Evolutionary conservation across 2,888 invertebrate genomes (phyloP).

Genomic region (Coecobrya sp.): DNA sequence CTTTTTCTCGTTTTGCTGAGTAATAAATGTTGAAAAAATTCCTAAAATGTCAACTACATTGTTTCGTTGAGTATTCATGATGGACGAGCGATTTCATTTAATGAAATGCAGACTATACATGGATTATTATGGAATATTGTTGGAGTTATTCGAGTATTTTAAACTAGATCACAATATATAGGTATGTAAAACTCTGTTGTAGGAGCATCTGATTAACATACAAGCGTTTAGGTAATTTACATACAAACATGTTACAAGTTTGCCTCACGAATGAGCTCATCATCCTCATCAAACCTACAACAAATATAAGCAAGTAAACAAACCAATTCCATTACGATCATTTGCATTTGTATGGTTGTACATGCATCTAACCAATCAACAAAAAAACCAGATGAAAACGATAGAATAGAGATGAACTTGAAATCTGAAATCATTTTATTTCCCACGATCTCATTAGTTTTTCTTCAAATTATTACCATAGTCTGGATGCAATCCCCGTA

Average conservation of each 20-base stretch:
- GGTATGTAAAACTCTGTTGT: neutral
- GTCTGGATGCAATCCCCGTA: neutral
- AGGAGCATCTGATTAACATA: conserved; percentile 23
- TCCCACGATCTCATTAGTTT: conserved; percentile 82
- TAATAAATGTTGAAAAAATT: conserved; percentile 3
- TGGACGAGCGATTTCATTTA: neutral
- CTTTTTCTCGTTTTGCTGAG: neutral
- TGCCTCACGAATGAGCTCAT: conserved; percentile 49
- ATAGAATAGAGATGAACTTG: conserved; percentile 69
- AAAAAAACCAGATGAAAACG: conserved; percentile 45
- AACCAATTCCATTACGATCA: conserved; percentile 65
- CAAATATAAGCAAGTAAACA: conserved; percentile 56
- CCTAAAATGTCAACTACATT: conserved; percentile 19
- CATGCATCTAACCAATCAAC: conserved; percentile 72
- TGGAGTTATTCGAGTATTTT: neutral
- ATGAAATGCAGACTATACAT: neutral
- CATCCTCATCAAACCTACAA: conserved; percentile 27
- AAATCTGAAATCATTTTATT: conserved; percentile 77
- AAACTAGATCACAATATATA: conserved; percentile 30
- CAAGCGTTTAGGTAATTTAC: conserved; percentile 1
- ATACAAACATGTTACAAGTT: conserved; percentile 28
- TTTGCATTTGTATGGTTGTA: conserved; percentile 71
- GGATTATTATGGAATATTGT: conserved; percentile 1
- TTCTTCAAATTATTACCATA: conserved; percentile 35
- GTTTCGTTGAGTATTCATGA: neutral